Conservation (phyloP, 2,888 invertebrate genomes). For the Drosophila neotestacea region DNA sequence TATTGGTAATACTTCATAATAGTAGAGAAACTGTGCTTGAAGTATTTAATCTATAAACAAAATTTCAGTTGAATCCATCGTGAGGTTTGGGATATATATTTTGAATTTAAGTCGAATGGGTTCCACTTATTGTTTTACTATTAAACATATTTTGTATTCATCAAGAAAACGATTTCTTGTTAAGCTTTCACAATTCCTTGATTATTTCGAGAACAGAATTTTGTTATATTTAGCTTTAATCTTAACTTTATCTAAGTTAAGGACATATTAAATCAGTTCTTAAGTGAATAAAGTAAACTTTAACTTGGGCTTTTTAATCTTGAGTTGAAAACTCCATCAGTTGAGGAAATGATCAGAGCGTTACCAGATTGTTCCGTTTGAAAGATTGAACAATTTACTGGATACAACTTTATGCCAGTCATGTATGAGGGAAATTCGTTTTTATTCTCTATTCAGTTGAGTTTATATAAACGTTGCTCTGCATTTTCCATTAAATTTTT, state of each 20-base stretch:
- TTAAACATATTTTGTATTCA: background rate
- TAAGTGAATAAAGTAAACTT: no score
- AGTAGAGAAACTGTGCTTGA: background rate
- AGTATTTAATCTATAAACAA: background rate
- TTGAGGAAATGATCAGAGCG: background rate
- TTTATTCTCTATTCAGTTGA: conserved; percentile 3
- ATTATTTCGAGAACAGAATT: no score
- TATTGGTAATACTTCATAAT: no score
- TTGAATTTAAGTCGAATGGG: background rate
- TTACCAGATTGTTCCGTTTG: background rate
- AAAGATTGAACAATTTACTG: background rate
- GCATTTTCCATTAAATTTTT: conserved; percentile 33
- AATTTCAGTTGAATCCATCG: conserved; percentile 2
- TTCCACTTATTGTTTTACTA: background rate
- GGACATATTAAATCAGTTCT: no score
- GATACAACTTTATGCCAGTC: conserved; percentile 7
- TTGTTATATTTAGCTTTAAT: no score
- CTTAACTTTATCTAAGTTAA: no score
- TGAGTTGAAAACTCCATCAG: background rate
- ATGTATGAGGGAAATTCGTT: background rate
- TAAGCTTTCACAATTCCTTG: background rate
- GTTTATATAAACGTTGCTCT: conserved; percentile 3
- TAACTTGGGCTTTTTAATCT: background rate
- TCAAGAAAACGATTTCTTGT: background rate
- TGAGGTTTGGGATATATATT: background rate